These are phyloP conservation scores for Marcusenius ussheri DNA, from an alignment of 2,113 vertebrate genomes.

Conservation along the genomic window DNA sequence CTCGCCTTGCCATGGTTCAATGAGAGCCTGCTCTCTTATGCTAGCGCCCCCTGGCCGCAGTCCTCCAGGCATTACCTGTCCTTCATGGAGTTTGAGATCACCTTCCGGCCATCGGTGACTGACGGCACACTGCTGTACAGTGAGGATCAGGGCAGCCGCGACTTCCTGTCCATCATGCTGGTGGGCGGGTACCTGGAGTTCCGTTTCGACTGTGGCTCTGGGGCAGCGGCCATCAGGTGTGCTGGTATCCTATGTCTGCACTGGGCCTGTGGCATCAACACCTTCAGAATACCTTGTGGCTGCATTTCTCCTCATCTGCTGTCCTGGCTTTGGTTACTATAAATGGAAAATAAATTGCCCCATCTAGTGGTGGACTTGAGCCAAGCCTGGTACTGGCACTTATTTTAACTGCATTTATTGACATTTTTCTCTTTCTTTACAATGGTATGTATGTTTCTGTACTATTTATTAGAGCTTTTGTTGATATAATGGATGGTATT, in stretches of 20 bases:
- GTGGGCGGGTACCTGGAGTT: slow-evolving; percentile 76
- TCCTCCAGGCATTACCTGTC: slow-evolving; percentile 80
- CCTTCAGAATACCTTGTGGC: neutral
- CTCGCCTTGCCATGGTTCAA: slow-evolving; percentile 82
- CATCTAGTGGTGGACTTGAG: neutral
- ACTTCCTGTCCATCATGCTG: slow-evolving; percentile 82
- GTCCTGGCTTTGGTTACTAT: neutral
- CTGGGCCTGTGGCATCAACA: neutral
- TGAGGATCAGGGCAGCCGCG: slow-evolving; percentile 75
- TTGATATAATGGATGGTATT: neutral
- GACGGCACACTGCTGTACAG: slow-evolving; percentile 86
- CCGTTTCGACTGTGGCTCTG: slow-evolving; percentile 94
- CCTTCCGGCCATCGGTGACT: slow-evolving; percentile 65
- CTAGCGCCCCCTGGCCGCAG: slow-evolving; percentile 79
- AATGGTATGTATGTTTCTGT: neutral
- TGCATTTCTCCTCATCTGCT: neutral
- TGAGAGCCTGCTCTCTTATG: slow-evolving; percentile 74
- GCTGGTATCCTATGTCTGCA: neutral
- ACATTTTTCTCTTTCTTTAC: neutral
- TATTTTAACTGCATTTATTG: neutral
- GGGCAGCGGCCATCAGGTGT: slow-evolving; percentile 79
- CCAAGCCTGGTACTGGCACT: neutral
- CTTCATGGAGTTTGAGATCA: slow-evolving; percentile 90
- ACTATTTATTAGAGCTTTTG: neutral
- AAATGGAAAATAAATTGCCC: neutral